Evolutionary conservation across 2,888 invertebrate genomes (phyloP), one percentile per base, ranked within the genome.

Genomic region (Xanthorhoe spadicearia): DNA sequence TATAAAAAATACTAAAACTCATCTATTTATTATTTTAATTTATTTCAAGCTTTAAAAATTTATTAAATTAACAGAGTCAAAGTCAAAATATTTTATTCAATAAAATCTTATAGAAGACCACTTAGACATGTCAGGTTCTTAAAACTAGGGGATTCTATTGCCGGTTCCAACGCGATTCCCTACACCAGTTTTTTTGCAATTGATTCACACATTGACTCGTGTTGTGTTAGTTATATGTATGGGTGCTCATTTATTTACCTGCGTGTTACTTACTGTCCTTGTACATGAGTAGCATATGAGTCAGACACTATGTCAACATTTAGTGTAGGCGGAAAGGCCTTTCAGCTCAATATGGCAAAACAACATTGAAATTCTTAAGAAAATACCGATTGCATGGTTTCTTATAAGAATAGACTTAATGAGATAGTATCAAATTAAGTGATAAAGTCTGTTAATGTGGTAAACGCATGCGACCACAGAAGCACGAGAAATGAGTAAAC

Each of bases 251-350:
- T 61, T 74, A 66, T 72, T 74, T 78, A 80, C 61, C 18, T 52
- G 57, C 78, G 74, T 82, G 86, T 86, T 84, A 82, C 85, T 88
- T 87, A 86, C 82, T 82, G 90, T 89, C 92, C 92, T 92, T 92
- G 92, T 82, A 84, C 85, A 81, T 75, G 81, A 80, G 77, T 79
- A 73, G 10, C 68, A 64, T 67, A 67, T 71, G 60, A 63, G 79
- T 81, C 86, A 92, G 92, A 92, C 92, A 92, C 83, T 86, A 77
- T 84, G 85, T 87, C 88, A 90, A 92, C 85, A 85, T 84, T 82
- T 77, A 78, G 84, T 82, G 91, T 89, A 82, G 90, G 92, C 84
- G 89, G 88, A 83, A 84, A 85, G 86, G 83, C 85, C 86, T 89
- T 85, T 80, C 67, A 74, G 80, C 82, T 69, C 63, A 70, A 78